These are phyloP conservation scores for Aphelocoma coerulescens DNA, from an alignment of 2,113 vertebrate genomes.

Conservation along the genomic window DNA sequence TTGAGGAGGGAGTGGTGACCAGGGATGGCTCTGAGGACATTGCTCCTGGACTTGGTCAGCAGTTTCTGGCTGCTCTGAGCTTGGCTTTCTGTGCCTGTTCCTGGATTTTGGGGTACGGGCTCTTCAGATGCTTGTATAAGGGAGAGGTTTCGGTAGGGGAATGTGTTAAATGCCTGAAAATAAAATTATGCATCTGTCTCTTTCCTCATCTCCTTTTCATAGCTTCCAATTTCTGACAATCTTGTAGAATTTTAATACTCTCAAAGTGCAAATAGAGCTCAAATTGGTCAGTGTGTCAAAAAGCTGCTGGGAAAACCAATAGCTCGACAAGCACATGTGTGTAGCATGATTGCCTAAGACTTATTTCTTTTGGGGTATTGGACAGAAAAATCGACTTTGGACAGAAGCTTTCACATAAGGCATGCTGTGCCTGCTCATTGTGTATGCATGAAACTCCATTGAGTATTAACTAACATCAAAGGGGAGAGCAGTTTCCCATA, in stretches of 20 bases:
- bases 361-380: not conserved
- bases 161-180: not conserved
- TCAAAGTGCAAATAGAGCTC: not conserved
- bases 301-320: not conserved
- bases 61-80: not conserved
- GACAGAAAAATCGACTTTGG: not conserved
- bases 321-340: not conserved
- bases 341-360: not conserved
- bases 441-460: not conserved
- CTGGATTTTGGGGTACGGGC: not conserved
- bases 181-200: not conserved
- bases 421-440: not conserved
- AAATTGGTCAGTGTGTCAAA: not conserved
- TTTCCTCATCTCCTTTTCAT: not conserved
- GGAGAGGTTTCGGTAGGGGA: not conserved
- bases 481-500: not conserved
- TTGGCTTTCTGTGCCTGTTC: not conserved
- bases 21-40: accelerated
- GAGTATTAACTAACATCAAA: not conserved
- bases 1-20: not conserved
- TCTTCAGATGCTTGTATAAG: not conserved
- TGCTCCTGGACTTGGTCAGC: not conserved
- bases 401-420: not conserved
- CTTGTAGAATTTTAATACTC: not conserved
- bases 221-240: not conserved